Percentiles rank a stretch among this genome's conserved stretches.
Conservation (phyloP, 2,797 vertebrate species). For the Furcifer pardalis region DNA sequence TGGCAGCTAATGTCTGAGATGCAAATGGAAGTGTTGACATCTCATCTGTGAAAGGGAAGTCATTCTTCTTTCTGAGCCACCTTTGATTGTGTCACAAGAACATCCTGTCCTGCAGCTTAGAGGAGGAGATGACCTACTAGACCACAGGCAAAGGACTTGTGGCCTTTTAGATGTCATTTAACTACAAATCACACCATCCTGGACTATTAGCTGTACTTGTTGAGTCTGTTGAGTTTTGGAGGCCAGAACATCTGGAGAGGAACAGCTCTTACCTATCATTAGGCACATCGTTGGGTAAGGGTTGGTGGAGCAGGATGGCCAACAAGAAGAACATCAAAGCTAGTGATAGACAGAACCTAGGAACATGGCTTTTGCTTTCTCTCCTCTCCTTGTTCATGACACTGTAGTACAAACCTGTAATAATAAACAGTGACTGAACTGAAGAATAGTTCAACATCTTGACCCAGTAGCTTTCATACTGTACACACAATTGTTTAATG, state of each 20-base stretch:
- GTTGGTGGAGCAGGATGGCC: too few relatives aligned
- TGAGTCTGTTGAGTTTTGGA: background rate
- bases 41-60: background rate
- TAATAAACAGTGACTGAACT: too few relatives aligned
- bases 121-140: too few relatives aligned
- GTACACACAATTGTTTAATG: too few relatives aligned
- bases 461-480: too few relatives aligned
- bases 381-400: too few relatives aligned
- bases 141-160: background rate
- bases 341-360: too few relatives aligned
- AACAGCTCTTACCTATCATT: background rate
- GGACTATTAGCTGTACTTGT: background rate
- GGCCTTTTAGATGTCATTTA: background rate
- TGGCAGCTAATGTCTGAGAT: conserved; percentile 13
- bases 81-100: background rate
- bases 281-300: too few relatives aligned
- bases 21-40: background rate
- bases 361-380: too few relatives aligned
- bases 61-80: background rate
- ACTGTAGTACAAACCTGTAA: too few relatives aligned
- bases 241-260: background rate
- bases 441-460: too few relatives aligned
- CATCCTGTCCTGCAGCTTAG: accelerated
- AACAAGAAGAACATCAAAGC: too few relatives aligned
- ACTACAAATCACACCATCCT: background rate